Evolutionary conservation across 2,888 invertebrate genomes (phyloP).

Genomic region (Trichogramma dendrolimi): DNA sequence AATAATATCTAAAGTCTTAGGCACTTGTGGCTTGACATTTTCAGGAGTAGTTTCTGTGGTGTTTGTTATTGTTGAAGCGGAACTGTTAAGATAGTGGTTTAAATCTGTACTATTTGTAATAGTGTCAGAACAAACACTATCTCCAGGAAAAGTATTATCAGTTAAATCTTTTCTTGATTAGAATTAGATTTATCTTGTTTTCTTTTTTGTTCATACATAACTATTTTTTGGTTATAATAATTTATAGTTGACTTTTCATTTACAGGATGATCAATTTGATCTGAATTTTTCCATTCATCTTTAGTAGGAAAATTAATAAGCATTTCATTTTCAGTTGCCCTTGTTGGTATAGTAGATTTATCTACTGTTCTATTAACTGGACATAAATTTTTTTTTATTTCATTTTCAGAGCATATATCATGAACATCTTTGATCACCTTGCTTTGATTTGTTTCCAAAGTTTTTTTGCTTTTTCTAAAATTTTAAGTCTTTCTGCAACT

Average conservation of each 20-base stretch:
- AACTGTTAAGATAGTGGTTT: conserved; percentile 36
- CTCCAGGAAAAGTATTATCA: conserved; percentile 23
- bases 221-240: conserved; percentile 13
- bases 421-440: conserved; percentile 4
- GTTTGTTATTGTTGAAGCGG: conserved; percentile 33
- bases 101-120: conserved; percentile 34
- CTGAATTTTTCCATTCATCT: conserved; percentile 16
- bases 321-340: conserved; percentile 1
- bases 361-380: conserved; percentile 14
- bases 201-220: conserved; percentile 9
- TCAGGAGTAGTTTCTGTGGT: conserved; percentile 36
- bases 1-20: conserved; percentile 46
- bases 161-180: conserved; percentile 27
- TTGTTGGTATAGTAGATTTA: conserved; percentile 2
- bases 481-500: conserved; percentile 59
- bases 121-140: conserved; percentile 34
- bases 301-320: conserved; percentile 19
- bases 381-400: conserved; percentile 1
- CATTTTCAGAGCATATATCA: background rate
- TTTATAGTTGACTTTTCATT: conserved; percentile 9
- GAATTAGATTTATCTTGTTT: conserved; percentile 26
- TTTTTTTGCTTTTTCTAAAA: conserved; percentile 27
- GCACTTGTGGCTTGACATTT: conserved; percentile 45
- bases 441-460: conserved; percentile 11
- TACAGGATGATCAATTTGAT: conserved; percentile 11